Evolutionary conservation across 30 jellyfish, hydroid and myxozoan genomes (phyloP), one percentile per base, ranked within the genome.

Genomic region (Hydractinia symbiolongicarpus): DNA sequence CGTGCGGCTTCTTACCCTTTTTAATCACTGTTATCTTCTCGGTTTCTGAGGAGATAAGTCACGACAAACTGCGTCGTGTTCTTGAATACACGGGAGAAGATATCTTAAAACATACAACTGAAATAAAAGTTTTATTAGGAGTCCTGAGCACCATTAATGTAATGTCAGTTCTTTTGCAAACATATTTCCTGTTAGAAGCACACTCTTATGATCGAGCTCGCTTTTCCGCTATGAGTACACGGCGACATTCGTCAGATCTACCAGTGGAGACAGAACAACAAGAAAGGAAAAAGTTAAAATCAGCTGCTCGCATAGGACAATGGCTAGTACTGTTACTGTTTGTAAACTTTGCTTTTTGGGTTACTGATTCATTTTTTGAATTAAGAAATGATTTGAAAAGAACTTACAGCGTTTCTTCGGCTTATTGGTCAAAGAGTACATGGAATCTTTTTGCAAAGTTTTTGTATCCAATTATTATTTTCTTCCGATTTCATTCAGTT

Each of bases 301-400:
- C 85, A 55, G 61, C 85, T 53, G 85, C 85, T 16, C 75, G 85
- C 53, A 77, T 77, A 15, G 85, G 85, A 10, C 85, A 77, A 78
- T 61, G 51, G 81, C 75, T 77, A 5, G 10, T 77, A 10, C 66
- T 77, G 9, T 61, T 77, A 52, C 44, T 77, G 61, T 7, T 77
- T 17, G 52, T 77, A 53, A 77, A 77, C n/a, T 9, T 55, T 58
- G 79, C 78, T 13, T 62, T 77, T 55, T 77, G 85, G 85, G 57
- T 77, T 17, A 60, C 60, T 0, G 75, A 77, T 62, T 53, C 85
- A 14, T 77, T 56, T 60, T 77, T 77, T 77, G 85, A 64, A 44
- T 56, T 77, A 8, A 55, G 17, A 8, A 21, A 77, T 50, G 66
- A 44, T 13, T 9, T 77, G 61, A 56, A 57, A 0, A 78, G 85